phyloP scores from a whole-genome alignment of 2,113 vertebrate genomes.

The Salvelinus sp. region DNA sequence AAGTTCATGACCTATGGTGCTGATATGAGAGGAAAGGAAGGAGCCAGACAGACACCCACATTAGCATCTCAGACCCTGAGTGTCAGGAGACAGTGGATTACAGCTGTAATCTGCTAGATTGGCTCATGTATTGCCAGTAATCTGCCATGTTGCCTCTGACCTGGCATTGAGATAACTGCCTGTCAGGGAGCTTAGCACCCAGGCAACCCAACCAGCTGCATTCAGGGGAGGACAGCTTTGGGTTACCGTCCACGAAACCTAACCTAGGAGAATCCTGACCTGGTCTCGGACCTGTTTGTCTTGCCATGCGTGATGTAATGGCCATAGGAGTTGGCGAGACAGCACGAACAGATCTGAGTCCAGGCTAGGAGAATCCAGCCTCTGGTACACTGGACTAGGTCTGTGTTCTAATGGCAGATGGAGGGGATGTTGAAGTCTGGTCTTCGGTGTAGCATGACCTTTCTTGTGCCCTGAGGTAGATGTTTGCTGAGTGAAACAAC shows the following conservation, averaged over 20 bases:
- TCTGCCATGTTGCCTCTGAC: background rate
- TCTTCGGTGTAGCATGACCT: too few species aligned
- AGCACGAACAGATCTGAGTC: too few species aligned
- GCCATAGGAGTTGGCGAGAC: too few species aligned
- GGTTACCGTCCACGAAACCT: background rate
- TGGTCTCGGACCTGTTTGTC: too few species aligned
- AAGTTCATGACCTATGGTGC: background rate
- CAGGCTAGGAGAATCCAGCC: too few species aligned
- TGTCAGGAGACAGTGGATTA: constrained; percentile 2
- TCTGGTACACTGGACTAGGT: too few species aligned
- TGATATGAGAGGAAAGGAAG: background rate
- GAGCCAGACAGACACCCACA: background rate
- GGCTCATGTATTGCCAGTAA: background rate
- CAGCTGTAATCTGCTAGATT: background rate
- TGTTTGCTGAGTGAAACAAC: too few species aligned
- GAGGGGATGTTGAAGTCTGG: too few species aligned
- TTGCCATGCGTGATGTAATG: too few species aligned
- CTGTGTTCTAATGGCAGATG: too few species aligned
- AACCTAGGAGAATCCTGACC: background rate
- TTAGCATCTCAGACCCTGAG: background rate
- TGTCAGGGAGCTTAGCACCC: background rate
- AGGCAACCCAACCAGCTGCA: background rate
- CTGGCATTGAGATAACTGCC: background rate
- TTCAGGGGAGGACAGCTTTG: background rate
- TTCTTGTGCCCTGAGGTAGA: too few species aligned